Conservation (phyloP, 2,113 vertebrate genomes). For the Coracopsis vasa region DNA sequence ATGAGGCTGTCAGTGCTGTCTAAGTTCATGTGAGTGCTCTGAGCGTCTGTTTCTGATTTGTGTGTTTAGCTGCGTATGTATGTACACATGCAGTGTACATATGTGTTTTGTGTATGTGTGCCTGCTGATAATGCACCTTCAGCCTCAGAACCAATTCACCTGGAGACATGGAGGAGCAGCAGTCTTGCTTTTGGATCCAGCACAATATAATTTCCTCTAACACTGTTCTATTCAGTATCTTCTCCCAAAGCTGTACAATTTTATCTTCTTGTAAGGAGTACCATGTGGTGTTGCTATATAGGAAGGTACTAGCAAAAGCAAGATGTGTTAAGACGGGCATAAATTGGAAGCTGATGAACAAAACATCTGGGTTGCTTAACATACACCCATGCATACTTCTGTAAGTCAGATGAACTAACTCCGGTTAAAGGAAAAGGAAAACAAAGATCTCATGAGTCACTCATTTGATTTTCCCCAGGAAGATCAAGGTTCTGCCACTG, state of each 20-base stretch:
- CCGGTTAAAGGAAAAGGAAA: not conserved
- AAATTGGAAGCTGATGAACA: not conserved
- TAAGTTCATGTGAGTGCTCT: not conserved
- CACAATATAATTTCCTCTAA: not conserved
- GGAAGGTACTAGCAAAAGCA: not conserved
- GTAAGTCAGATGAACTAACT: not conserved
- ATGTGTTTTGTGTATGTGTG: too few species aligned
- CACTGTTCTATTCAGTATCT: not conserved
- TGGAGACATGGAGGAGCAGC: not conserved
- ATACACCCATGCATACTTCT: not conserved
- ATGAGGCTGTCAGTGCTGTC: not conserved
- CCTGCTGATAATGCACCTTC: not conserved
- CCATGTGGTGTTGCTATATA: not conserved
- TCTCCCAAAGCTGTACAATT: not conserved
- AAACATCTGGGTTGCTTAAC: not conserved
- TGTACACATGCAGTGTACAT: accelerated
- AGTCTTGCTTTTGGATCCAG: not conserved
- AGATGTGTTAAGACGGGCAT: not conserved
- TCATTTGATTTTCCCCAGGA: not conserved
- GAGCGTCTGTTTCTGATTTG: not conserved
- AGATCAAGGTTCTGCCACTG: not conserved
- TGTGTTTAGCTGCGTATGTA: not conserved
- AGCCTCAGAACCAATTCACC: not conserved
- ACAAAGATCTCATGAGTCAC: not conserved
- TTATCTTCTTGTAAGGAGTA: not conserved